A percentile compares a stretch with the other conserved stretches of the same genome.
These are phyloP conservation scores for Lochmaea capreae DNA, from an alignment of 2,888 invertebrate species.

Conservation along the genomic window DNA sequence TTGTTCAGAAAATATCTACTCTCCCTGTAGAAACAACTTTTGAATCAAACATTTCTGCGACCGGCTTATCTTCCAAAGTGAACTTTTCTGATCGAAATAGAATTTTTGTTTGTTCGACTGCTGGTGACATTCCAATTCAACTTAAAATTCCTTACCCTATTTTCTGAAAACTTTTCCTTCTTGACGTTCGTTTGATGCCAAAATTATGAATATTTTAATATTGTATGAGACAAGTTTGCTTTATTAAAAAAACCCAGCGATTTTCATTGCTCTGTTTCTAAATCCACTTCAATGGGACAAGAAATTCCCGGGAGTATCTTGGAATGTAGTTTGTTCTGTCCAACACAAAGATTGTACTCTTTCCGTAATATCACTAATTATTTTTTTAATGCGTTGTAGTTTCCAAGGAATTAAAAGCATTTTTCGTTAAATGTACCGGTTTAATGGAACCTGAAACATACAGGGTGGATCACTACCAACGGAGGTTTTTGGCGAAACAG, in stretches of 20 bases:
- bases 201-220: constrained; percentile 37
- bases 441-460: too few relatives aligned
- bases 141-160: constrained; percentile 56
- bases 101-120: constrained; percentile 61
- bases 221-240: constrained; percentile 30
- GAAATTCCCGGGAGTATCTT: too few relatives aligned
- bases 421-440: too few relatives aligned
- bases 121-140: constrained; percentile 62
- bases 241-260: constrained; percentile 30
- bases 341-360: too few relatives aligned
- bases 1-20: background rate
- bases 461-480: too few relatives aligned
- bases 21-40: background rate
- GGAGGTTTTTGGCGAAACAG: too few relatives aligned
- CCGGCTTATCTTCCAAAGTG: constrained; percentile 47
- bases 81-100: constrained; percentile 55
- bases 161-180: constrained; percentile 28
- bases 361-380: too few relatives aligned
- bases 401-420: too few relatives aligned
- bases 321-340: too few relatives aligned
- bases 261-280: constrained; percentile 7
- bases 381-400: too few relatives aligned
- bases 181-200: constrained; percentile 30
- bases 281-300: background rate
- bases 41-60: constrained; percentile 15